Evolutionary conservation across 2,888 invertebrate species (phyloP), one percentile per base, ranked within the genome.

Genomic region (Caradrina kadenii): DNA sequence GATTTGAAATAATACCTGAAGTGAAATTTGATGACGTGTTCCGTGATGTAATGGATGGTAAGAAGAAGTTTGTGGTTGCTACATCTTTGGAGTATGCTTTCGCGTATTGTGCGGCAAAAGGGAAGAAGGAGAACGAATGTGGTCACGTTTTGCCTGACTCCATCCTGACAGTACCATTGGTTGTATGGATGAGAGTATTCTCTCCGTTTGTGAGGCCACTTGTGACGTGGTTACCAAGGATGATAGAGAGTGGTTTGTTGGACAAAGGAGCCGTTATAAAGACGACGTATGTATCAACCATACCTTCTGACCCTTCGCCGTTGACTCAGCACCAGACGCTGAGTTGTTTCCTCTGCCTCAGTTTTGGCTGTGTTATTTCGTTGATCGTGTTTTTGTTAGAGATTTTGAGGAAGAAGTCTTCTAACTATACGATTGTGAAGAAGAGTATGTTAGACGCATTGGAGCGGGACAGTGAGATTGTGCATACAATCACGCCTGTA

Each of bases 71-170:
- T 74, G 88, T 93, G 0, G 52, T 94, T 48, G 93, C 94, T 2
- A 88, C 91, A 2, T 92, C 92, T 31, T 76, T 93, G 58, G 93
- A 94, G 73, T 93, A 92, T 60, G 91, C 92, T 31, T 89, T 88
- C 82, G 89, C 91, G 1, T 90, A 89, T 63, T 94, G 93, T 52
- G 63, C 90, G 8, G 80, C 90, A 0, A 87, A 87, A 45, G 92
- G 91, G 0, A 90, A 89, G 69, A 90, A 88, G 17, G 92, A 91
- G 17, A 86, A 88, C n/a, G 90, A 90, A 66, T 93, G 94, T 75
- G 93, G 92, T 0, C 88, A 92, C 61, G 76, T 93, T 2, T 84
- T 94, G 4, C 89, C 93, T 0, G 93, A 93, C 63, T 92, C 92
- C 0, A 93, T 94, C 39, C 84, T 94, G 83, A 91, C 91, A 1